Percentiles rank a stretch among this genome's conserved stretches.
Evolutionary conservation across 2,113 vertebrate genomes (phyloP).

Genomic region (Barbus barbus): DNA sequence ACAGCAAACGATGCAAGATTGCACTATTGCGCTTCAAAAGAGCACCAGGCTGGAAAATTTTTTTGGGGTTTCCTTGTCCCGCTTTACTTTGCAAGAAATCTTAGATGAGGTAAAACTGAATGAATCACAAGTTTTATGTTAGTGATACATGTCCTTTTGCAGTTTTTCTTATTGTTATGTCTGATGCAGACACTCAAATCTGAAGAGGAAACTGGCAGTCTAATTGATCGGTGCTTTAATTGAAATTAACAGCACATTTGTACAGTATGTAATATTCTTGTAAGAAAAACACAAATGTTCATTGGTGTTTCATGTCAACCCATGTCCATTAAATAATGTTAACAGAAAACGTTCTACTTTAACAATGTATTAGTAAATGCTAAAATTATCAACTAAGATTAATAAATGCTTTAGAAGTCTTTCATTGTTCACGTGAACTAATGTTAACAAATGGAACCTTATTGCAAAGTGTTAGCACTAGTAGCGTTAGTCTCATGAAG

Average conservation of each 20-base stretch:
- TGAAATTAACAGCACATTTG: background rate
- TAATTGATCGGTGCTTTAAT: background rate
- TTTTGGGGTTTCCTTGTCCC: slow-evolving; percentile 83
- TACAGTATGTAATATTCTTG: too few relatives aligned
- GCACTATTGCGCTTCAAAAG: slow-evolving; percentile 82
- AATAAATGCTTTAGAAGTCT: background rate
- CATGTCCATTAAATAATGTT: background rate
- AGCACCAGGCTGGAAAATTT: too few relatives aligned
- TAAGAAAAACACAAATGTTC: background rate
- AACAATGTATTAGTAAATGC: background rate
- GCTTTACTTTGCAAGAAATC: slow-evolving; percentile 86
- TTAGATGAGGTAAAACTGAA: background rate
- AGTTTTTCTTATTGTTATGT: background rate
- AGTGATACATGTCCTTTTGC: background rate
- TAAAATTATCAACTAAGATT: background rate
- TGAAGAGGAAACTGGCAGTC: background rate
- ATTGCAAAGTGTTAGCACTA: background rate
- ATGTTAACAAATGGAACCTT: background rate
- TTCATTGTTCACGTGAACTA: background rate
- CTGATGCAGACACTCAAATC: background rate
- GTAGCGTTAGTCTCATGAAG: background rate
- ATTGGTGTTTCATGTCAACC: background rate
- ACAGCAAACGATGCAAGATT: slow-evolving; percentile 90
- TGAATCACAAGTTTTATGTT: background rate
- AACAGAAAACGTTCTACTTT: background rate